phyloP scores from a whole-genome alignment of 2,888 invertebrate species.

The Leptopilina syphax region DNA sequence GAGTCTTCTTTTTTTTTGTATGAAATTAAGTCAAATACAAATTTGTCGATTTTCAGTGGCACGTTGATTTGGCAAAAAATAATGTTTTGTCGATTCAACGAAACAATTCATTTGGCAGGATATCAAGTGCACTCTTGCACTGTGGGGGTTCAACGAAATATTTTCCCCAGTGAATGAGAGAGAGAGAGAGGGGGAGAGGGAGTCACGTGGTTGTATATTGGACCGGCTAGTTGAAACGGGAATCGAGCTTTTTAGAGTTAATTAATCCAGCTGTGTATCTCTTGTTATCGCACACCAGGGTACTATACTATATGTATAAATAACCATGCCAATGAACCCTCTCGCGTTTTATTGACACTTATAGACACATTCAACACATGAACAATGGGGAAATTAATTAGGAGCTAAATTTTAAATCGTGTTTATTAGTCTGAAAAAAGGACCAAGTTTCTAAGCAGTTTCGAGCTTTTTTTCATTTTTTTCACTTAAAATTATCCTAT shows the following conservation, averaged over 20 bases:
- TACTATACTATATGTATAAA: slow-evolving; percentile 60
- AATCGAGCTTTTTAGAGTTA: slow-evolving; percentile 55
- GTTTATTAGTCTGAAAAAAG: background rate
- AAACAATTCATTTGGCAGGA: slow-evolving; percentile 25
- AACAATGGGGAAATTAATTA: background rate
- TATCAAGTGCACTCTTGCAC: slow-evolving; percentile 26
- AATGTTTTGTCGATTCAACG: slow-evolving; percentile 23
- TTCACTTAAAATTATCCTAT: too few relatives aligned
- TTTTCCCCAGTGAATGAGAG: slow-evolving; percentile 6
- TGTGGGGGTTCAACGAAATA: slow-evolving; percentile 1
- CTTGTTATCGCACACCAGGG: slow-evolving; percentile 60
- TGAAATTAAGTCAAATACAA: slow-evolving; percentile 15
- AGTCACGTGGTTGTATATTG: slow-evolving; percentile 37
- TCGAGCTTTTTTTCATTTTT: too few relatives aligned
- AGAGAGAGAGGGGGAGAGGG: background rate
- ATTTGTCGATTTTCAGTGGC: background rate
- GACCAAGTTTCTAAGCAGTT: too few relatives aligned
- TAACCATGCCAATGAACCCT: slow-evolving; percentile 55
- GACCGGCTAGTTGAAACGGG: slow-evolving; percentile 50
- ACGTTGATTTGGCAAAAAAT: slow-evolving; percentile 19
- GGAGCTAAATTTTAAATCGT: background rate
- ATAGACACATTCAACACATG: slow-evolving; percentile 2
- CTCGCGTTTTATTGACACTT: slow-evolving; percentile 41
- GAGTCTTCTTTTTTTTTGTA: background rate
- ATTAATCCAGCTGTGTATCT: slow-evolving; percentile 62